Evolutionary conservation across 1,140 invertebrate genomes (phyloP).

Genomic region (Mylabris phalerata): DNA sequence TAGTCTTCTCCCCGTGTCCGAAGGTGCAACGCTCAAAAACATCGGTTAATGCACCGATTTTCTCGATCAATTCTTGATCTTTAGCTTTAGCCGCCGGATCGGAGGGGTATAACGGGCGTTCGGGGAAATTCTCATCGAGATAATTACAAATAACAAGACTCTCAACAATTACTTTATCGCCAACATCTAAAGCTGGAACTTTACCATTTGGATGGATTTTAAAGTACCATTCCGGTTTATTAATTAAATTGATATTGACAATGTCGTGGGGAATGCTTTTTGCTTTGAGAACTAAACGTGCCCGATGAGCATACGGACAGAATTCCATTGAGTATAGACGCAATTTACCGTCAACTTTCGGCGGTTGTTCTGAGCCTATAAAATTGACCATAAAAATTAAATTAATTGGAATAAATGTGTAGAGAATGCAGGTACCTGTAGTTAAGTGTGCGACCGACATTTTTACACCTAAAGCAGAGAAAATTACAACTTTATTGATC

Average conservation of each 20-base stretch:
- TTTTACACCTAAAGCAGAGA: too few relatives aligned
- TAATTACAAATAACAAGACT: conserved; percentile 78
- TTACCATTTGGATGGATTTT: conserved; percentile 58
- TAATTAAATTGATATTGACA: conserved; percentile 71
- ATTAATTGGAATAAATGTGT: too few relatives aligned
- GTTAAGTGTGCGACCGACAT: too few relatives aligned
- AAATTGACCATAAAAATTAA: not conserved
- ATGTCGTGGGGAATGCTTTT: conserved; percentile 81
- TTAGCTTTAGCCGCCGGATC: conserved; percentile 68
- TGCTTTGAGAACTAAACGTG: conserved; percentile 70
- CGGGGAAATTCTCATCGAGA: conserved; percentile 71
- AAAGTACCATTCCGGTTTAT: conserved; percentile 79
- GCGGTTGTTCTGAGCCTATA: conserved; percentile 57
- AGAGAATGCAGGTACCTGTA: too few relatives aligned
- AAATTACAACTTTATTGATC: too few relatives aligned
- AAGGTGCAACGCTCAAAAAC: conserved; percentile 27
- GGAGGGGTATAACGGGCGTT: conserved; percentile 59
- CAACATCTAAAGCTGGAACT: conserved; percentile 70
- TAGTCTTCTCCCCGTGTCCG: conserved; percentile 23
- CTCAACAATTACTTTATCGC: conserved; percentile 64
- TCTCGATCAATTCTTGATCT: conserved; percentile 71
- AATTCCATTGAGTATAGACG: conserved; percentile 84
- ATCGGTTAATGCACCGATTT: conserved; percentile 45
- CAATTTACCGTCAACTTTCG: conserved; percentile 56
- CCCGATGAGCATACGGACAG: conserved; percentile 83